Evolutionary conservation across 1,140 invertebrate species (phyloP).

Genomic region (Drosophila persimilis): DNA sequence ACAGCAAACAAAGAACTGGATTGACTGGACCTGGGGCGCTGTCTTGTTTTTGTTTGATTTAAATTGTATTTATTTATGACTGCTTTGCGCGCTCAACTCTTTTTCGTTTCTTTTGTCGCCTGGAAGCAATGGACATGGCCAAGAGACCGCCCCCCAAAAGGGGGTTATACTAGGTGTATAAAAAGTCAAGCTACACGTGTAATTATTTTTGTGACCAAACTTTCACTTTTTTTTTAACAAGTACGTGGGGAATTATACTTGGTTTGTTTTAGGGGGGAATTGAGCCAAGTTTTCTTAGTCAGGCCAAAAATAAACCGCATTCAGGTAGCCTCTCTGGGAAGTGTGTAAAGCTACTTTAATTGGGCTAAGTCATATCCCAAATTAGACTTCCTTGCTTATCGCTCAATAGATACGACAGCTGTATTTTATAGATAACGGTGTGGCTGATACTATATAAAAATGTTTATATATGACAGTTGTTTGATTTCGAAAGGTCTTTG

Average conservation of each 20-base stretch:
- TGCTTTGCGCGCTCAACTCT: neutral
- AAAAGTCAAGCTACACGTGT: slow-evolving; percentile 13
- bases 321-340: neutral
- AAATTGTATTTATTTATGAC: neutral
- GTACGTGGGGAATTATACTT: slow-evolving; percentile 10
- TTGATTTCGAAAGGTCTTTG: slow-evolving; percentile 9
- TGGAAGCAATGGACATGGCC: slow-evolving; percentile 12
- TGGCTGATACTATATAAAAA: neutral
- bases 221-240: slow-evolving; percentile 43
- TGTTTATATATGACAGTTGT: slow-evolving; percentile 18
- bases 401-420: slow-evolving; percentile 5
- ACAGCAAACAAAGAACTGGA: neutral
- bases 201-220: slow-evolving; percentile 41
- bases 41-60: slow-evolving; percentile 11
- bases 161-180: neutral
- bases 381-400: slow-evolving; percentile 32
- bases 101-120: slow-evolving; percentile 2
- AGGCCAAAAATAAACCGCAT: neutral
- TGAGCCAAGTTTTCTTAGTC: neutral
- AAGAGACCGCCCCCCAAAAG: neutral
- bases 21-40: neutral
- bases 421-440: slow-evolving; percentile 12
- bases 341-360: neutral
- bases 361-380: slow-evolving; percentile 37
- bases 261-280: slow-evolving; percentile 3